These are phyloP conservation scores for Apamea monoglypha DNA, from an alignment of 2,888 invertebrate species.

Conservation along the genomic window DNA sequence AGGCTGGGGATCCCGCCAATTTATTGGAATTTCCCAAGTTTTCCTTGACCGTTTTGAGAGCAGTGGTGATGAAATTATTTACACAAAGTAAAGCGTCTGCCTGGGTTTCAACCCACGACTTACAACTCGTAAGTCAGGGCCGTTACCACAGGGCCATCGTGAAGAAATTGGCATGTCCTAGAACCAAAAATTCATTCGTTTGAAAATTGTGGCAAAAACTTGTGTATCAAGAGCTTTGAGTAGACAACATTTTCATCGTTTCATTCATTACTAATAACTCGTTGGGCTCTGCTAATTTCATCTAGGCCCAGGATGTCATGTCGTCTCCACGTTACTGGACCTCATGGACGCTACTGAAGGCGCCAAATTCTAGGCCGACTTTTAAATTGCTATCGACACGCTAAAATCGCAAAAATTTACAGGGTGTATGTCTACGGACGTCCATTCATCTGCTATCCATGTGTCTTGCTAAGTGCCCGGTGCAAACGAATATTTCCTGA, in stretches of 20 bases:
- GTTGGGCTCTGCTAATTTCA: background rate
- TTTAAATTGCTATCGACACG: background rate
- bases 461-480: background rate
- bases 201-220: background rate
- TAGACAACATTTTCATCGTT: background rate
- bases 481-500: background rate
- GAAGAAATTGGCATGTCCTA: no score
- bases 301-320: background rate
- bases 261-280: background rate
- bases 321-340: background rate
- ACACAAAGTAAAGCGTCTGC: no score
- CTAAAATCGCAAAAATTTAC: background rate
- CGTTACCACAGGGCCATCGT: no score
- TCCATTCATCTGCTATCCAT: background rate
- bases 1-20: slow-evolving; percentile 32
- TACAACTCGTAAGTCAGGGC: no score
- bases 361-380: background rate
- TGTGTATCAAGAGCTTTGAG: background rate
- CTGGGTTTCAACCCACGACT: no score
- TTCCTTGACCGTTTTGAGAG: no score
- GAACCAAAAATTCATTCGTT: no score
- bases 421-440: background rate
- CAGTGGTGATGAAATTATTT: no score
- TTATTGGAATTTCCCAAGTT: slow-evolving; percentile 12
- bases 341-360: background rate